Percentiles rank a stretch among this genome's conserved stretches.
These are phyloP conservation scores for Halictus quadricinctus DNA, from an alignment of 2,888 invertebrate species.

Conservation along the genomic window DNA sequence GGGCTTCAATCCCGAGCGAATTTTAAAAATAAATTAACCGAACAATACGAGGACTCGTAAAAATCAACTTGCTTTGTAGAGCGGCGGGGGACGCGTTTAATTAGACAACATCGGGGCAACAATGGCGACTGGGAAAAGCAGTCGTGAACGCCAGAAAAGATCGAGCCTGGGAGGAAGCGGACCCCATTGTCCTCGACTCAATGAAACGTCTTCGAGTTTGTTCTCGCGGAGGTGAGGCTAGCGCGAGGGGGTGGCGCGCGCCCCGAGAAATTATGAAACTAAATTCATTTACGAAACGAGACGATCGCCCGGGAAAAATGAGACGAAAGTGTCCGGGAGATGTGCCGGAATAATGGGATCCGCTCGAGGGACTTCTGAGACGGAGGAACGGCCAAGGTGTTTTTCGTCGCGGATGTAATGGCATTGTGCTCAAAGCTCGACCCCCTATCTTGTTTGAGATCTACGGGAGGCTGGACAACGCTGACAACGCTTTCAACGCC, in stretches of 20 bases:
- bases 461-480: conserved; percentile 42
- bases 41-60: too few relatives aligned
- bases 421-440: conserved; percentile 45
- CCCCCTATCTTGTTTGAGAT: conserved; percentile 57
- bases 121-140: conserved; percentile 1
- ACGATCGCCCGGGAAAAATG: conserved; percentile 17
- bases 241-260: not conserved
- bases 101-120: conserved; percentile 14
- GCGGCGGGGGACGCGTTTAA: not conserved
- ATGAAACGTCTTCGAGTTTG: conserved; percentile 20
- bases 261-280: not conserved
- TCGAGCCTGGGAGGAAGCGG: conserved; percentile 5
- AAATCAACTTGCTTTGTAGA: not conserved
- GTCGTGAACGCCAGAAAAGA: conserved; percentile 1
- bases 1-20: not conserved
- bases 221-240: not conserved
- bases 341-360: conserved; percentile 45
- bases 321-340: conserved; percentile 7
- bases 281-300: conserved; percentile 51
- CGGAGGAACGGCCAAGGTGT: conserved; percentile 42
- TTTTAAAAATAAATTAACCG: not conserved
- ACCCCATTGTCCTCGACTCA: conserved; percentile 27
- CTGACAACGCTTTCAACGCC: conserved; percentile 27
- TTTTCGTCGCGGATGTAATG: conserved; percentile 50
- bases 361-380: conserved; percentile 1